Evolutionary conservation across 2,888 invertebrate species (phyloP).

Genomic region (Polydrusus pterygomalis): DNA sequence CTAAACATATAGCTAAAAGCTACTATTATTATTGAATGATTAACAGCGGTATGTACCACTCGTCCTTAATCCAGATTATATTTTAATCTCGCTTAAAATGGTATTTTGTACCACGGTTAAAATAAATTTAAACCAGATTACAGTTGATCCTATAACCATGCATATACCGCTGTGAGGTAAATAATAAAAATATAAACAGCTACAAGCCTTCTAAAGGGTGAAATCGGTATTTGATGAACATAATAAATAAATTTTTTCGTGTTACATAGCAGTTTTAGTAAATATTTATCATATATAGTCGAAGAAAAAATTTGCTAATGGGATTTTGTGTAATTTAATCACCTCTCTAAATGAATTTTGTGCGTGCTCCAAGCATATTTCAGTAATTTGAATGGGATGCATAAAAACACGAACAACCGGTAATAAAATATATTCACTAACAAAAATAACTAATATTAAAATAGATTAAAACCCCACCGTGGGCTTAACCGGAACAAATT

Average conservation of each 20-base stretch:
- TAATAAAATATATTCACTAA: conserved; percentile 7
- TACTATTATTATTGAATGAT: no score
- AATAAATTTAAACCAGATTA: no score
- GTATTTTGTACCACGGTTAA: no score
- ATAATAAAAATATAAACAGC: no score
- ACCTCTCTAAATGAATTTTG: conserved; percentile 21
- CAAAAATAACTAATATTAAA: conserved; percentile 12
- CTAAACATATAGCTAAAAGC: no score
- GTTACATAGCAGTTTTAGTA: not conserved
- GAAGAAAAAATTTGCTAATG: conserved; percentile 22
- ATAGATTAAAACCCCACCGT: not conserved
- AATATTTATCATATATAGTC: conserved; percentile 19
- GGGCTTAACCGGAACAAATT: not conserved
- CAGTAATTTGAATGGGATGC: conserved; percentile 9
- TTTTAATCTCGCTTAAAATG: no score
- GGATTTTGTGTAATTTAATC: conserved; percentile 19
- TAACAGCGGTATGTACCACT: no score
- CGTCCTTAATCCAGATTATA: no score
- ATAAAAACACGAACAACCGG: conserved; percentile 18
- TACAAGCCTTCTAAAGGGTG: not conserved
- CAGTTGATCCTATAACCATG: no score
- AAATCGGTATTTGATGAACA: not conserved
- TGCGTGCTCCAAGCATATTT: conserved; percentile 14
- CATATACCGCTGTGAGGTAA: no score
- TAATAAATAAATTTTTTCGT: not conserved